Base-by-base conservation (phyloP, 2,888 invertebrate genomes). In the Dendrolimus pini region DNA sequence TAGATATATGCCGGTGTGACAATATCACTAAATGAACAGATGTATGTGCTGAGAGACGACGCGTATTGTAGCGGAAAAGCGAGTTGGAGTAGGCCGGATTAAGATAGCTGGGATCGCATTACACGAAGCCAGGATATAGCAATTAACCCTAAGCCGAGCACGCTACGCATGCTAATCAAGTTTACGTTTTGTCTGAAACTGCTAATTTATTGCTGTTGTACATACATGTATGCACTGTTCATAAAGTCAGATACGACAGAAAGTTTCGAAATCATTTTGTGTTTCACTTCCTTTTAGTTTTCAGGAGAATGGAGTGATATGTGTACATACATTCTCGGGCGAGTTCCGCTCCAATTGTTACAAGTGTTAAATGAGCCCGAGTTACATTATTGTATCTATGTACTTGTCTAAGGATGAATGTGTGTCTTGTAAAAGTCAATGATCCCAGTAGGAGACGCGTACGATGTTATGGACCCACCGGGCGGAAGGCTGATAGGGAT, bases 401-500 rank as follows among this genome's bases (percentile, higher is more conserved):
- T 30, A 30, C 30, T 30, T 30, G 30, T 67, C 65, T 64, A 62
- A 64, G 64, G 67, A 66, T 68, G 64, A 67, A 69, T 65, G 30
- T 65, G 65, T 65, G 30, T 6, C 30, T 30, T 30, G 30, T 30
- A 30, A 30, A 30, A 30, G 6, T 30, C 30, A 30, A 59, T 62
- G 60, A 60, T 54, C 56, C 60, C 65, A 74, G 71, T 75, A 72
- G 66, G 68, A 72, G 67, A 64, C 65, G 62, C 62, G 60, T 65
- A 61, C 65, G 66, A 65, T 57, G 56, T 47, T 55, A 55, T 60
- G 60, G 63, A 64, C 66, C 63, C 73, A 78, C 71, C 65, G 72
- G 64, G 75, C 77, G 76, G 76, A 78, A 80, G 61, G 62, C 73
- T 78, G 80, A 82, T 81, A 78, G 68, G 70, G 64, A 61, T 60